These are phyloP conservation scores for Ictalurus punctatus DNA, from an alignment of 2,113 vertebrate genomes.

Conservation along the genomic window DNA sequence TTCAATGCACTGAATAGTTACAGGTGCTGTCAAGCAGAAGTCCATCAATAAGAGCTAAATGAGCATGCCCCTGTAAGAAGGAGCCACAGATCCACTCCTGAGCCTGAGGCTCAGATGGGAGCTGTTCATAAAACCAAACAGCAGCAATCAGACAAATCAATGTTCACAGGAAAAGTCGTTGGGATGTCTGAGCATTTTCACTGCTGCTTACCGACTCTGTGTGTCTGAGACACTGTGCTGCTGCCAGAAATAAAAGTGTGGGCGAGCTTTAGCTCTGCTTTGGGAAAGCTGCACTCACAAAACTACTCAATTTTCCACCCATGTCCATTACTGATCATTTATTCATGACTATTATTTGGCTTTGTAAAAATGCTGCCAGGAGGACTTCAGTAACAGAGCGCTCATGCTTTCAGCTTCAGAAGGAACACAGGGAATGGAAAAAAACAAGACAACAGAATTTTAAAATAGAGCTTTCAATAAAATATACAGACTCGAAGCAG, in stretches of 20 bases:
- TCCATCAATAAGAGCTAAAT: slow-evolving; percentile 25
- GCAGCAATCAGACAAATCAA: slow-evolving; percentile 31
- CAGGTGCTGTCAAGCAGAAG: not conserved
- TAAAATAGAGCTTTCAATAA: not conserved
- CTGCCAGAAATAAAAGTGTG: slow-evolving; percentile 40
- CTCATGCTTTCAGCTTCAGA: slow-evolving; percentile 3
- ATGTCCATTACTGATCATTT: slow-evolving; percentile 44
- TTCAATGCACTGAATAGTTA: not conserved
- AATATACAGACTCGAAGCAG: not conserved
- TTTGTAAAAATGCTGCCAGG: slow-evolving; percentile 35
- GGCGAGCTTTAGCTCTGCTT: slow-evolving; percentile 32
- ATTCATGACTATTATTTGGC: slow-evolving; percentile 39
- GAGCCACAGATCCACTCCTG: not conserved
- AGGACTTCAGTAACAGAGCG: slow-evolving; percentile 11
- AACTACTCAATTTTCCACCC: slow-evolving; percentile 38
- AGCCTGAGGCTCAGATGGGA: not conserved
- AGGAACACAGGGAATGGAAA: not conserved
- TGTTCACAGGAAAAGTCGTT: slow-evolving; percentile 22
- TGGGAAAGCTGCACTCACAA: slow-evolving; percentile 34
- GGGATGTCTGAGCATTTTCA: slow-evolving; percentile 33
- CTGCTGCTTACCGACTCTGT: slow-evolving; percentile 18
- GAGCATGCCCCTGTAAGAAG: not conserved
- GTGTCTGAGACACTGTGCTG: slow-evolving; percentile 7
- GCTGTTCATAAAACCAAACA: not conserved
- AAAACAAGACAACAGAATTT: not conserved